phyloP scores from a whole-genome alignment of 1,140 invertebrate species.

The Musca domestica region DNA sequence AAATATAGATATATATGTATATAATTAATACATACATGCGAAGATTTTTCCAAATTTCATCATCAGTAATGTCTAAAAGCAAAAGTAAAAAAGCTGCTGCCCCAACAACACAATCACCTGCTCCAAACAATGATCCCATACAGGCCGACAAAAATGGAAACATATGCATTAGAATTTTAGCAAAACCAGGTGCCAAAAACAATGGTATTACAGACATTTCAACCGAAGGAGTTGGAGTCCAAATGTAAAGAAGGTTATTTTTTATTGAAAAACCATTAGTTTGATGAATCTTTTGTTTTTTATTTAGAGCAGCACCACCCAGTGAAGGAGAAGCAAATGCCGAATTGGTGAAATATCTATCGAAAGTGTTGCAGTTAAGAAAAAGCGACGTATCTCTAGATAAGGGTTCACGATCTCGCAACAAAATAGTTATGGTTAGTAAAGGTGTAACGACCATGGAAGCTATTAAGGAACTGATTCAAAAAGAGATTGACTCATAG shows the following conservation, averaged over 20 bases:
- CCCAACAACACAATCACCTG: constrained; percentile 15
- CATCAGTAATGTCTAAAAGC: constrained; percentile 41
- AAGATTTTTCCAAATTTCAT: constrained; percentile 15
- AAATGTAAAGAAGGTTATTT: too few relatives aligned
- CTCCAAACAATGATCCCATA: constrained; percentile 51
- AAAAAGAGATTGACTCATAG: constrained; percentile 26
- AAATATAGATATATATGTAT: too few relatives aligned
- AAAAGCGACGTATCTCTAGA: constrained; percentile 71
- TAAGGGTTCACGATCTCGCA: constrained; percentile 51
- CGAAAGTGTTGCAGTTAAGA: constrained; percentile 64
- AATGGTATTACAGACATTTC: constrained; percentile 67
- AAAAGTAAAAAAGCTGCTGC: constrained; percentile 35
- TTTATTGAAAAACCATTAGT: too few relatives aligned
- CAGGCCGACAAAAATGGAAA: constrained; percentile 62
- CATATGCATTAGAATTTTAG: constrained; percentile 63
- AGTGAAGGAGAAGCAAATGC: constrained; percentile 77
- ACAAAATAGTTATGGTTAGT: constrained; percentile 49
- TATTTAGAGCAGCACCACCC: constrained; percentile 62
- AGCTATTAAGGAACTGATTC: constrained; percentile 33
- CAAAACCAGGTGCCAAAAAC: constrained; percentile 75
- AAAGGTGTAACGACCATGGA: constrained; percentile 45
- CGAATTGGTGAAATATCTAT: constrained; percentile 70
- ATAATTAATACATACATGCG: too few relatives aligned
- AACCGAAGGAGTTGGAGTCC: constrained; percentile 57
- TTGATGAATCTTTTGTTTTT: too few relatives aligned